Evolutionary conservation across 1,140 invertebrate species (phyloP).

Genomic region (Brachionus asplanchnoidis): DNA sequence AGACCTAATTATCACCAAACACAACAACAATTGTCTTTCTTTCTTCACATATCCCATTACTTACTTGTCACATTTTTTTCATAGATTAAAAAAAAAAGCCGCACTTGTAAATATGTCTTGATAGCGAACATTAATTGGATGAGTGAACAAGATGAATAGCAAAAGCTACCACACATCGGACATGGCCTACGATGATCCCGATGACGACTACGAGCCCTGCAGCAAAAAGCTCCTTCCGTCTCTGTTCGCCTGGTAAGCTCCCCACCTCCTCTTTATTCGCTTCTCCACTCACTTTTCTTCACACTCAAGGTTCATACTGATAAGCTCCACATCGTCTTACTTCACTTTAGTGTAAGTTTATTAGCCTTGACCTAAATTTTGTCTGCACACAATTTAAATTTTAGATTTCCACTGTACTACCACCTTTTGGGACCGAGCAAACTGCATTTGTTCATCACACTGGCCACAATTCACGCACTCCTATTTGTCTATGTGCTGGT

Average conservation of each 20-base stretch:
- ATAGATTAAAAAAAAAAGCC: not conserved
- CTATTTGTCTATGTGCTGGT: conserved; percentile 21
- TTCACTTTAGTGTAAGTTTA: conserved; percentile 38
- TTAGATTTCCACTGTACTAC: not conserved
- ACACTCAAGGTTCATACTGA: not conserved
- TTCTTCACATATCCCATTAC: too few relatives aligned
- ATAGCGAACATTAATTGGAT: not conserved
- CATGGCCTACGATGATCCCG: not conserved
- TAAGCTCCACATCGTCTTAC: conserved; percentile 20
- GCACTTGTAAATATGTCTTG: conserved; percentile 3
- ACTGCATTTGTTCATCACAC: not conserved
- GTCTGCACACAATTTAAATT: not conserved
- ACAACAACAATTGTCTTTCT: not conserved
- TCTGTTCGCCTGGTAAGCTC: conserved; percentile 19
- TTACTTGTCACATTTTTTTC: not conserved
- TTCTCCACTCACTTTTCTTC: not conserved
- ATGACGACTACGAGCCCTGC: conserved; percentile 33
- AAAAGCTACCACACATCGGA: not conserved
- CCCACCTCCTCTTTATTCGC: not conserved
- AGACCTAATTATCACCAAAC: not conserved
- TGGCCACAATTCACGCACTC: not conserved
- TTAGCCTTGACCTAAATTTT: not conserved
- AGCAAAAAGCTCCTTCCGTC: conserved; percentile 7
- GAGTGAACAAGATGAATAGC: not conserved
- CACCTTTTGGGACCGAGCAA: not conserved